Evolutionary conservation across 2,113 vertebrate species (phyloP), one percentile per base, ranked within the genome.

Genomic region (Furnarius figulus): DNA sequence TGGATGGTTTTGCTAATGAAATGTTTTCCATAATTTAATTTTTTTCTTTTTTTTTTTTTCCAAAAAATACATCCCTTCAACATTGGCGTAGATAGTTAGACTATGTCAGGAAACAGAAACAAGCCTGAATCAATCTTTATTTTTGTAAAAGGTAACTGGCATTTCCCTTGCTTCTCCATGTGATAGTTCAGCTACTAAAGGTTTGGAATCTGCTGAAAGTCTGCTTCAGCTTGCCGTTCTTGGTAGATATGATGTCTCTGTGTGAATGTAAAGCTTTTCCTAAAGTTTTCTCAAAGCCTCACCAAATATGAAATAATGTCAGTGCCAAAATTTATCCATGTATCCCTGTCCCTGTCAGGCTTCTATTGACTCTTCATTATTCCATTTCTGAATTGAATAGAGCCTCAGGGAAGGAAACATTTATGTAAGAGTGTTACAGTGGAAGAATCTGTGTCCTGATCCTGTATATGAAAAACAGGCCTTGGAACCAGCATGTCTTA

Each of bases 361-460:
- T 8, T 31, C 30, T 86, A 89, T 77, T 89, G 94, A 90, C 61
- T 90, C 59, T 81, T 80, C 49, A 31, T 75, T 86, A 83, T 90
- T 80, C 39, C 27, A 47, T 39, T 59, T 86, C 67, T 78, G 63
- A 90, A 91, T 44, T 80, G 90, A 94, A 93, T 53, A 28, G 55
- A 77, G 79, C 94, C 85, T 94, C 52, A 37, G 95, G 86, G 86
- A 93, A 81, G 79, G 94, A 96, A 88, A 93, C 67, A 80, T 66
- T 94, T 92, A 92, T 85, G 20, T 77, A 92, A 95, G 88, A 90
- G 75, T 23, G 30, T 68, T 85, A 71, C 27, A 53, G 73, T 85
- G 68, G 70, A 89, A 63, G 52, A 66, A 59, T 91, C 35, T 91
- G 63, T 77, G 4, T 89, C 39, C 56, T 77, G 65, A 42, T 81